These are phyloP conservation scores for Hemicrepidius hirtus DNA, from an alignment of 2,888 invertebrate genomes.

Conservation along the genomic window DNA sequence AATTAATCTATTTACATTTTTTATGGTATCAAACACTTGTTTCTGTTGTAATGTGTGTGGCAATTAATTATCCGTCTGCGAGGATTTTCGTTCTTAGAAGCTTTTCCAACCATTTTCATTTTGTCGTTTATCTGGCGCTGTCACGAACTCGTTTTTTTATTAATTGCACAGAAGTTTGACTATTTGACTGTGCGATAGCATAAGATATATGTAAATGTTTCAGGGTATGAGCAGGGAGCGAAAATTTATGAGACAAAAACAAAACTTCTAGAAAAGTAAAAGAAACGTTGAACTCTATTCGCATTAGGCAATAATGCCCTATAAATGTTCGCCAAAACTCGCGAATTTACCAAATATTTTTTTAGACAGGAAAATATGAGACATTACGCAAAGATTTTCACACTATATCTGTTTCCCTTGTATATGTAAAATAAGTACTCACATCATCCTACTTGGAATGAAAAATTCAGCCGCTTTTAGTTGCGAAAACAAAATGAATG, in stretches of 20 bases:
- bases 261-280: slow-evolving; percentile 9
- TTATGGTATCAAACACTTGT: slow-evolving; percentile 63
- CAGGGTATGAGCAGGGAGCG: slow-evolving; percentile 5
- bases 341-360: slow-evolving; percentile 7
- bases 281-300: slow-evolving; percentile 18
- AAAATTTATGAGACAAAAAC: slow-evolving; percentile 33
- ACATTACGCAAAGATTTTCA: slow-evolving; percentile 33
- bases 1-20: slow-evolving; percentile 58
- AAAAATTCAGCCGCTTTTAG: slow-evolving; percentile 71
- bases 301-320: slow-evolving; percentile 22
- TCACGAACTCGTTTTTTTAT: slow-evolving; percentile 59
- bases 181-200: slow-evolving; percentile 38
- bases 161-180: slow-evolving; percentile 41
- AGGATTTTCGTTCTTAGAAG: slow-evolving; percentile 64
- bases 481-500: slow-evolving; percentile 71
- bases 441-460: slow-evolving; percentile 67
- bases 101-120: slow-evolving; percentile 65
- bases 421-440: slow-evolving; percentile 68
- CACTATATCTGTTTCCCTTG: slow-evolving; percentile 52
- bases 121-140: slow-evolving; percentile 65
- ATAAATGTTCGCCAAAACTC: slow-evolving; percentile 11
- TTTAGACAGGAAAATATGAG: background rate
- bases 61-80: slow-evolving; percentile 66
- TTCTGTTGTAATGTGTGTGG: slow-evolving; percentile 62
- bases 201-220: slow-evolving; percentile 42